Percentiles rank a stretch among this genome's conserved stretches.
Evolutionary conservation across 2,113 vertebrate genomes (phyloP).

Genomic region (Cnemophilus loriae): DNA sequence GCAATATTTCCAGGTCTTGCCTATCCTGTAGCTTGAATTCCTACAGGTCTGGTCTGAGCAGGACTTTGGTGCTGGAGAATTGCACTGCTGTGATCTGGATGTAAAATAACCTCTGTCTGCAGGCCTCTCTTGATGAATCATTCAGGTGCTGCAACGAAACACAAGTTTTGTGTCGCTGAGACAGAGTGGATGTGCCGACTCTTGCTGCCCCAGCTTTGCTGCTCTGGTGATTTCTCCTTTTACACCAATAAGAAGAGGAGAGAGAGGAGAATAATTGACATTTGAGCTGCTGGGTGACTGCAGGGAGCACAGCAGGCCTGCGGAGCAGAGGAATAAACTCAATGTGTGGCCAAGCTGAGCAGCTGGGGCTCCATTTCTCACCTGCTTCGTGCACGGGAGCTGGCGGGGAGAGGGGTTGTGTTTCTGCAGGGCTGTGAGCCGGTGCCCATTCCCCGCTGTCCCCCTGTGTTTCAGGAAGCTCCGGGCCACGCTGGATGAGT

Average conservation of each 20-base stretch:
- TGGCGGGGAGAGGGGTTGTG: background rate
- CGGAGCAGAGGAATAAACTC: background rate
- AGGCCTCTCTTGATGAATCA: background rate
- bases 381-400: background rate
- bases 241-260: background rate
- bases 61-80: background rate
- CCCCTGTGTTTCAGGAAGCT: conserved; percentile 80
- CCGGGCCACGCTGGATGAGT: conserved; percentile 92
- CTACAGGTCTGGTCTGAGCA: background rate
- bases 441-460: background rate
- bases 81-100: fast-evolving
- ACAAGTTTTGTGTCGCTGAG: background rate
- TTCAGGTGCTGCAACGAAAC: background rate
- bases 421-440: background rate
- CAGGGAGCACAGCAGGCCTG: background rate
- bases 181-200: background rate
- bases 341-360: background rate
- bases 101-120: background rate
- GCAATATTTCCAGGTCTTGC: conserved; percentile 4
- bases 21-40: background rate
- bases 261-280: background rate
- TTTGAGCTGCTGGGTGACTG: background rate
- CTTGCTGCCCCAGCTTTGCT: background rate
- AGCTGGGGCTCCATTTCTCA: background rate
- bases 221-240: background rate